Evolutionary conservation across 92 coral and sea anemone genomes (phyloP), one percentile per base, ranked within the genome.

Genomic region (Zoanthus sociatus): DNA sequence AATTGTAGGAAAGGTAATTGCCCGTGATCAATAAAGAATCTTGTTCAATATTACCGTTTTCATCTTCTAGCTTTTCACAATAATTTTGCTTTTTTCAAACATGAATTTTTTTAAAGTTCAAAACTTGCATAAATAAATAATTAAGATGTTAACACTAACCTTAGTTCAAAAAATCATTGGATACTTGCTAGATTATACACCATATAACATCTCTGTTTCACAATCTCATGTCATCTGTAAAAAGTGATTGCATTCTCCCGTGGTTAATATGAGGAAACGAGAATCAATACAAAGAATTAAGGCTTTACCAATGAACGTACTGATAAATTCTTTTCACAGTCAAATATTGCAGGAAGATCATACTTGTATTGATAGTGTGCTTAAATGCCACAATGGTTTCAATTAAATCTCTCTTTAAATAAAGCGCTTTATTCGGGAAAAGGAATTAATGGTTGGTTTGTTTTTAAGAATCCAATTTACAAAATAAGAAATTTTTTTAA

Each of bases 321-420:
- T 81, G 53, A 44, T 46, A 81, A 81, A 81, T 45, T 45, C 5
- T 47, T 79, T 46, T 12, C 56, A 81, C 14, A 81, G 63, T 67
- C 85, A 17, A 67, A 66, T 81, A 81, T 81, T 81, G 10, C 61
- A 45, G 21, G 46, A 55, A 9, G 54, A 46, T 11, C n/a, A 6
- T 58, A 63, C 31, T 18, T 60, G 37, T 42, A 60, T 20, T 44
- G 45, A 47, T 47, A 47, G 21, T 6, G 74, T 66, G 71, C 74
- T 81, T 46, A 31, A 64, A 66, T 21, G 20, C 63, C 26, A 81
- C 85, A 66, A 81, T 46, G 61, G 26, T 66, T 67, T 81, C 18
- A 81, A 44, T 81, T n/a, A 64, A 79, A 46, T 18, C 12, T 64
- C 18, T 21, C 85, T 15, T 12, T 63, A 64, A 81, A 81, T 20